Base-by-base conservation (phyloP, 1,140 invertebrate species). In the Zaprionus lachaisei region DNA sequence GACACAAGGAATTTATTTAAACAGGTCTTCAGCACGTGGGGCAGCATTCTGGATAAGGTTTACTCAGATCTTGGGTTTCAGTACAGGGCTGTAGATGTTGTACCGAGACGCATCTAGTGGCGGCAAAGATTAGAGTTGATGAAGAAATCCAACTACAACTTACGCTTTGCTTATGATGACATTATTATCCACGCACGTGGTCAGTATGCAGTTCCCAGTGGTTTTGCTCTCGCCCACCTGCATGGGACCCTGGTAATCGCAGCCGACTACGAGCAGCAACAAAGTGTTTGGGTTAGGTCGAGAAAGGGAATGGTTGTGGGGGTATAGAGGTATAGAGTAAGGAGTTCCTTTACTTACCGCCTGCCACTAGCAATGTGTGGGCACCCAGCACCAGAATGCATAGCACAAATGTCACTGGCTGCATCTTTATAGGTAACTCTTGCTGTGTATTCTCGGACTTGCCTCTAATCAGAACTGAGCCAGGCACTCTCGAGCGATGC, bases 331-430 rank as follows among this genome's bases (percentile, higher is more conserved):
- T 6, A 0, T 6, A 5, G 5, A 22, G 9, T 4, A 11, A 11
- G 41, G 41, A n/a, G 1, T 7, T 17, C 41, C 41, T 47, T 6
- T 44, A 71, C 80, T 56, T 55, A 86, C 83, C 66, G 26, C 69
- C 73, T 31, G 80, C 47, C n/a, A 80, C 84, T n/a, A 86, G 28
- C 2, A 83, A 20, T 14, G 62, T 47, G 31, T 86, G 83, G 62
- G 72, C 69, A 5, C 60, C 67, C 31, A 87, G 55, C 26, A 87
- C 74, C n/a, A 87, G 15, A 22, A 80, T 38, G 55, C 77, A 90
- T 2, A 89, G 74, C n/a, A 89, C 74, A 71, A 90, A 65, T 44
- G 78, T 81, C 11, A 68, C 38, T 17, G 74, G 51, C 22, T 81
- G 70, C 85, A 87, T 89, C 20, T 22, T 71, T 5, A 0, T 15